A percentile compares a stretch with the other conserved stretches of the same genome.
Evolutionary conservation across 2,797 vertebrate species (phyloP).

Genomic region (Hephaestus fuliginosus): DNA sequence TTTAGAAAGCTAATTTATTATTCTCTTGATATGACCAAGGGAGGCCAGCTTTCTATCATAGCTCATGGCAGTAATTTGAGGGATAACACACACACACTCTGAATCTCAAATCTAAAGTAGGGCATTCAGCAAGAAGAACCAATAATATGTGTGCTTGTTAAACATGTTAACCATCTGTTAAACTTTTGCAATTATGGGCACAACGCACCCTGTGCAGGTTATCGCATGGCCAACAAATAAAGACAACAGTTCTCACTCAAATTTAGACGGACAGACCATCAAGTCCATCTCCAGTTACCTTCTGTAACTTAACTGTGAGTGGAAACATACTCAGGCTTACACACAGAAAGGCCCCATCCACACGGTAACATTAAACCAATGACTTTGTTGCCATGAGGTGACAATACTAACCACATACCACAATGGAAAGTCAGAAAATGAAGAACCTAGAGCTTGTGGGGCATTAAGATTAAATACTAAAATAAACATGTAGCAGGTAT

Average conservation of each 20-base stretch:
- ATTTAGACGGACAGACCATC: too few relatives aligned
- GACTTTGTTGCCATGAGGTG: not conserved
- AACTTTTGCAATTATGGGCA: not conserved
- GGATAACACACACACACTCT: not conserved
- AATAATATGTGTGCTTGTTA: not conserved
- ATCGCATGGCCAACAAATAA: too few relatives aligned
- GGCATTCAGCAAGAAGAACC: not conserved
- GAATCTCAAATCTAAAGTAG: slow-evolving; percentile 4
- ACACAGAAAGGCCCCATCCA: too few relatives aligned
- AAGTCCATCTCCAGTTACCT: too few relatives aligned
- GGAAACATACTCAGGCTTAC: too few relatives aligned
- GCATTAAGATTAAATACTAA: not conserved
- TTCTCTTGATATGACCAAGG: slow-evolving; percentile 71
- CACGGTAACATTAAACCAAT: not conserved
- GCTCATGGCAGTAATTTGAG: slow-evolving; percentile 47
- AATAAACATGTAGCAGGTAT: not conserved
- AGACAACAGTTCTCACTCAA: too few relatives aligned
- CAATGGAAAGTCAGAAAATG: not conserved
- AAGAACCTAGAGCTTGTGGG: not conserved
- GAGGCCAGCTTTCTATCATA: slow-evolving; percentile 47
- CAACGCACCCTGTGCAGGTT: too few relatives aligned
- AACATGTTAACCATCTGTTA: not conserved
- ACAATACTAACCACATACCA: not conserved
- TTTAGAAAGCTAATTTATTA: slow-evolving; percentile 71
- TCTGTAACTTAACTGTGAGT: too few relatives aligned